These are phyloP conservation scores for Chrysolina oricalcia DNA, from an alignment of 2,888 invertebrate genomes.

Conservation along the genomic window DNA sequence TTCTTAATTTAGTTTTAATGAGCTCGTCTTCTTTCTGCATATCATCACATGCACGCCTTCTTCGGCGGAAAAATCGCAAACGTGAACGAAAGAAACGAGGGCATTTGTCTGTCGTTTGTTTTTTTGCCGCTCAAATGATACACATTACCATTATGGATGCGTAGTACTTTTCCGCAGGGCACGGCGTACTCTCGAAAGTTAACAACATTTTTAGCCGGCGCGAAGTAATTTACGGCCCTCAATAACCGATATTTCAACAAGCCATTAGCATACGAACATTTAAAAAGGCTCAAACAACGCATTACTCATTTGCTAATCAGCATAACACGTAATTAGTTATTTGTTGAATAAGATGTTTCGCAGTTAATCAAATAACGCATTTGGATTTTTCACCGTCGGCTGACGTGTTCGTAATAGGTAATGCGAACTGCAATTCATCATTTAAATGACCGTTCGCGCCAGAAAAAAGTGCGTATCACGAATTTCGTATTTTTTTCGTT, in stretches of 20 bases:
- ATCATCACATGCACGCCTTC: not conserved
- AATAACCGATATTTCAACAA: slow-evolving; percentile 63
- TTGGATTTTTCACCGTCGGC: slow-evolving; percentile 41
- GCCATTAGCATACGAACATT: slow-evolving; percentile 59
- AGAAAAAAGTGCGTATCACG: slow-evolving; percentile 6
- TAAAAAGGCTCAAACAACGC: slow-evolving; percentile 59
- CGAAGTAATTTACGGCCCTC: slow-evolving; percentile 60
- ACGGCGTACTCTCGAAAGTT: slow-evolving; percentile 49
- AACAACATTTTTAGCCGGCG: slow-evolving; percentile 56
- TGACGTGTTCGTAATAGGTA: slow-evolving; percentile 50
- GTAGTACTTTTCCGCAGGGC: slow-evolving; percentile 49
- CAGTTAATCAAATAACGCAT: slow-evolving; percentile 56
- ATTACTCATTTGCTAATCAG: slow-evolving; percentile 68
- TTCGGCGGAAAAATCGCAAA: not conserved
- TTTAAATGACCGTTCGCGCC: slow-evolving; percentile 17
- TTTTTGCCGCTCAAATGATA: slow-evolving; percentile 45
- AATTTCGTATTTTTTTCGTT: not conserved
- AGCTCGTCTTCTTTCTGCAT: not conserved
- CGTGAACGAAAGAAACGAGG: slow-evolving; percentile 9
- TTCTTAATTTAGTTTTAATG: not conserved
- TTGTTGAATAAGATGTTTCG: slow-evolving; percentile 63
- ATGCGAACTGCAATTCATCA: slow-evolving; percentile 45
- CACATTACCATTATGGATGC: slow-evolving; percentile 41
- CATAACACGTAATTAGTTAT: slow-evolving; percentile 65
- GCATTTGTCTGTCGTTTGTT: slow-evolving; percentile 17